Conservation (phyloP, 1,140 invertebrate genomes). For the Triops cancriformis region DNA sequence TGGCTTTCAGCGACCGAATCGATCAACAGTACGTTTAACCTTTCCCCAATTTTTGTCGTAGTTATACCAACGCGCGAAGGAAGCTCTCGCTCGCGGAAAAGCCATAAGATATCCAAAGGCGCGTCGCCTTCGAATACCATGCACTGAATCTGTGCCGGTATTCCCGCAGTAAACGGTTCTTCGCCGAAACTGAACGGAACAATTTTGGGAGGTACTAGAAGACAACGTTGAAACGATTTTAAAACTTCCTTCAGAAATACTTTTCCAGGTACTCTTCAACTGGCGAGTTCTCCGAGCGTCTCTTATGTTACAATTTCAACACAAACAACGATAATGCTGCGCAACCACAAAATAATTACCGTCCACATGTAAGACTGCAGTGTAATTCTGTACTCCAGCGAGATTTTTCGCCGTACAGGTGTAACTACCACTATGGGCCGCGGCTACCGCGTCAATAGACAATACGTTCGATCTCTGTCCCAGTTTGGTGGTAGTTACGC, state of each 20-base stretch:
- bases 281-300: neutral
- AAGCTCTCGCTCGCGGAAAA: constrained; percentile 18
- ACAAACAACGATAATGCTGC: neutral
- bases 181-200: constrained; percentile 60
- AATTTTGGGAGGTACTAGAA: constrained; percentile 57
- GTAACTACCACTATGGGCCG: constrained; percentile 43
- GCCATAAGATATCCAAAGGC: constrained; percentile 32
- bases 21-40: constrained; percentile 51
- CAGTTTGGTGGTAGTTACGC: constrained; percentile 41
- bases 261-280: neutral
- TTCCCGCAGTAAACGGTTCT: constrained; percentile 32
- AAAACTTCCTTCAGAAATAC: neutral
- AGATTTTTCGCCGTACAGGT: constrained; percentile 39
- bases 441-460: constrained; percentile 61
- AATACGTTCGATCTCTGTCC: constrained; percentile 56
- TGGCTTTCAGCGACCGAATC: constrained; percentile 51
- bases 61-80: constrained; percentile 38
- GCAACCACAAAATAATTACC: constrained; percentile 33
- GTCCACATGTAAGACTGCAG: constrained; percentile 51
- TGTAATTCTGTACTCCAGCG: constrained; percentile 55
- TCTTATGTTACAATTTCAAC: neutral
- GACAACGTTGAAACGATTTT: neutral
- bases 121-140: constrained; percentile 38
- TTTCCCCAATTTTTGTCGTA: constrained; percentile 51
- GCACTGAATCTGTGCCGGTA: constrained; percentile 33